Evolutionary conservation across 2,888 invertebrate species (phyloP).

Genomic region (Aspidapion aeneum): DNA sequence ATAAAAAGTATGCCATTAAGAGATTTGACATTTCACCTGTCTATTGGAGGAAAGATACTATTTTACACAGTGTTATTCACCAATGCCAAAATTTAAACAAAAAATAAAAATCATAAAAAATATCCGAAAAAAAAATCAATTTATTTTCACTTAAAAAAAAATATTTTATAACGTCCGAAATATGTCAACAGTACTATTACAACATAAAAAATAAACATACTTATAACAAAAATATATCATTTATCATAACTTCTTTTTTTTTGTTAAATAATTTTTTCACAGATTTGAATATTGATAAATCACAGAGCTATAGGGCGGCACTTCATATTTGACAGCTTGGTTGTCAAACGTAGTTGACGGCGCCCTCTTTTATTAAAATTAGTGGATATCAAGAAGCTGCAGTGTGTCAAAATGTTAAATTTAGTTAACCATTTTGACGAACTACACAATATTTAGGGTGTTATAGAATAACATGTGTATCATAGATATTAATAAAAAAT

Average conservation of each 20-base stretch:
- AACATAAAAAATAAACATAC: conserved; percentile 25
- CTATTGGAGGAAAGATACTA: no score
- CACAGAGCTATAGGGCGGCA: conserved; percentile 33
- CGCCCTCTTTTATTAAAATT: conserved; percentile 27
- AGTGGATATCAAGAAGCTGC: no score
- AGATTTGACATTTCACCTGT: no score
- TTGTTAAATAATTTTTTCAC: conserved; percentile 23
- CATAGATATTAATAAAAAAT: no score
- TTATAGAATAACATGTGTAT: no score
- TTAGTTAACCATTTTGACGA: no score
- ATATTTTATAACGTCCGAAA: background rate
- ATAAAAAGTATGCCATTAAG: no score
- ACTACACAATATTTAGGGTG: no score
- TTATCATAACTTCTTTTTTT: conserved; percentile 17
- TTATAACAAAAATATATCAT: conserved; percentile 31
- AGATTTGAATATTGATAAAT: conserved; percentile 35
- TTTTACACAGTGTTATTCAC: background rate
- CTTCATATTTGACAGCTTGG: conserved; percentile 17
- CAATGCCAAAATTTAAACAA: background rate
- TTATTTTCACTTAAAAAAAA: conserved; percentile 19
- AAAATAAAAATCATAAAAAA: conserved; percentile 7
- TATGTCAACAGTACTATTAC: conserved; percentile 6
- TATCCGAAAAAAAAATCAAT: conserved; percentile 18
- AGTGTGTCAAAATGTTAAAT: no score
- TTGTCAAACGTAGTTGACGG: conserved; percentile 13